phyloP scores from a whole-genome alignment of 2,888 invertebrate genomes.

The Amphipyra berbera region DNA sequence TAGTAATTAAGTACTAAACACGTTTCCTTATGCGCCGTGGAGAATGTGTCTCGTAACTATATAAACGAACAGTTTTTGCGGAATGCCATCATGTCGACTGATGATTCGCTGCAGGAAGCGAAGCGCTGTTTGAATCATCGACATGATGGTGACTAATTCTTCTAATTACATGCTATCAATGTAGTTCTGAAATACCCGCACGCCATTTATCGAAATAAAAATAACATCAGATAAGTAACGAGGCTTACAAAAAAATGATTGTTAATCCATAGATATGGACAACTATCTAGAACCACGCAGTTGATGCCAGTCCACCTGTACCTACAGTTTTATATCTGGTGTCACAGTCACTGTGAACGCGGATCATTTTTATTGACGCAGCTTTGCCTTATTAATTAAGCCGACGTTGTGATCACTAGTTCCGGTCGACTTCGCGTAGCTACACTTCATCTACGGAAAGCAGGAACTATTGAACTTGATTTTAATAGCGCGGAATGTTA shows the following conservation, averaged over 20 bases:
- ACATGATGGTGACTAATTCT: slow-evolving; percentile 13
- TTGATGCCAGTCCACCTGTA: too few species aligned
- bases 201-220: slow-evolving; percentile 27
- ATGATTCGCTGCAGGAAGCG: slow-evolving; percentile 27
- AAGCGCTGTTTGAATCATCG: slow-evolving; percentile 20
- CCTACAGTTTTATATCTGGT: neutral
- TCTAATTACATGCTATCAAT: slow-evolving; percentile 19
- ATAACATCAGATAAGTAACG: slow-evolving; percentile 34
- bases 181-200: slow-evolving; percentile 22
- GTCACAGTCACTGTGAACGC: neutral
- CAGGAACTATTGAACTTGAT: slow-evolving; percentile 12
- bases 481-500: slow-evolving; percentile 9
- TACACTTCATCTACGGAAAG: slow-evolving; percentile 1
- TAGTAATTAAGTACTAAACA: slow-evolving; percentile 59
- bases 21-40: slow-evolving; percentile 54
- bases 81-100: slow-evolving; percentile 5
- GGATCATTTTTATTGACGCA: slow-evolving; percentile 1
- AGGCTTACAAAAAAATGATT: slow-evolving; percentile 3
- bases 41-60: slow-evolving; percentile 21
- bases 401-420: slow-evolving; percentile 1
- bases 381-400: slow-evolving; percentile 13
- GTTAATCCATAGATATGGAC: slow-evolving; percentile 10
- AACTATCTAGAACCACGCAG: neutral
- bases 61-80: slow-evolving; percentile 23
- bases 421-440: slow-evolving; percentile 12